Percentiles rank a stretch among this genome's conserved stretches.
These are phyloP conservation scores for Leptura quadrifasciata DNA, from an alignment of 2,888 invertebrate species.

Conservation along the genomic window DNA sequence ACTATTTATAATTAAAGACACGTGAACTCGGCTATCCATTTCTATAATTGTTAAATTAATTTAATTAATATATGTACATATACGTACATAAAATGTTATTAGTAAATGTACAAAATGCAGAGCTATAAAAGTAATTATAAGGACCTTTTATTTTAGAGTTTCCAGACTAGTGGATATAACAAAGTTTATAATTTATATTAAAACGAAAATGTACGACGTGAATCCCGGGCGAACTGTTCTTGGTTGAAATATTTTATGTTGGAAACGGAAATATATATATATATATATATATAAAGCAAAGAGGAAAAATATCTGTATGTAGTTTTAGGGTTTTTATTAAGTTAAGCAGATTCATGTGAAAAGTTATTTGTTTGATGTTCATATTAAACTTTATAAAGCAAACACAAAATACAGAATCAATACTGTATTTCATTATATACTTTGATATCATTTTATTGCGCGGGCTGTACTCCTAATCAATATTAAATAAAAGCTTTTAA, in stretches of 20 bases:
- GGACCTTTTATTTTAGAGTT: conserved; percentile 24
- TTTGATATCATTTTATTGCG: conserved; percentile 30
- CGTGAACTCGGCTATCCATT: no score
- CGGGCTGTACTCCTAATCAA: conserved; percentile 8
- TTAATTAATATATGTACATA: background rate
- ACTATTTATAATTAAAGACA: no score
- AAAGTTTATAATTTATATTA: conserved; percentile 29
- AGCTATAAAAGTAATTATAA: conserved; percentile 17
- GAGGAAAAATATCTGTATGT: conserved; percentile 29
- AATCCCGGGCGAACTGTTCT: conserved; percentile 5
- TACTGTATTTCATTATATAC: conserved; percentile 32
- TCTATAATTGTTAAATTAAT: background rate
- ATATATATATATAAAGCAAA: conserved; percentile 13
- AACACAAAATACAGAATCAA: conserved; percentile 28
- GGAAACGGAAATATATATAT: conserved; percentile 14
- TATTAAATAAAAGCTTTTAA: conserved; percentile 19
- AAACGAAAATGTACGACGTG: conserved; percentile 9
- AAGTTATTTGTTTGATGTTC: conserved; percentile 45
- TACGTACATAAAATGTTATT: background rate
- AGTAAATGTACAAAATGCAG: conserved; percentile 21
- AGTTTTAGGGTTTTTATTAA: conserved; percentile 29
- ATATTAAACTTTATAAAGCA: conserved; percentile 41
- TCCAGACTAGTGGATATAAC: conserved; percentile 22
- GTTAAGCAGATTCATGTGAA: conserved; percentile 35
- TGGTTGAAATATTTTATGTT: background rate